Evolutionary conservation across 2,797 vertebrate genomes (phyloP).

Genomic region (Sebastes vulpes): DNA sequence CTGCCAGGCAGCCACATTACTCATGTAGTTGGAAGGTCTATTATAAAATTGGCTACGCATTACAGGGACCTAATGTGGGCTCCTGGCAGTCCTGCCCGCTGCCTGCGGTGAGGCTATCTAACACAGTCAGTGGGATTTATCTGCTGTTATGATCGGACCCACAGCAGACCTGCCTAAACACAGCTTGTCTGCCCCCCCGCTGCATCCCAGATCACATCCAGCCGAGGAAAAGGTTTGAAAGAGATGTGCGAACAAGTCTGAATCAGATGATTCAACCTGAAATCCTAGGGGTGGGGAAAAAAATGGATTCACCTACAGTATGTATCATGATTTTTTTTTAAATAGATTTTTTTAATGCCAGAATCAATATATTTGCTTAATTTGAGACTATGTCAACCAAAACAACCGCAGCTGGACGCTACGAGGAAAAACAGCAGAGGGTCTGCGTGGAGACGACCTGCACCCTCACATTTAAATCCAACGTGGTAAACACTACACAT

Average conservation of each 20-base stretch:
- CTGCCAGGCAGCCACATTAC: constrained; percentile 69
- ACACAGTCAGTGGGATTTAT: constrained; percentile 75
- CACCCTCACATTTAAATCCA: too few species aligned
- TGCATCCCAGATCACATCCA: constrained; percentile 36
- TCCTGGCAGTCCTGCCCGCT: constrained; percentile 57
- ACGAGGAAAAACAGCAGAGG: too few species aligned
- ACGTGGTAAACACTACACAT: too few species aligned
- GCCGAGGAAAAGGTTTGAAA: neutral
- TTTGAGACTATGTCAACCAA: too few species aligned
- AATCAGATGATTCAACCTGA: constrained; percentile 47
- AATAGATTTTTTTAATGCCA: too few species aligned
- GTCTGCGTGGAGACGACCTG: too few species aligned
- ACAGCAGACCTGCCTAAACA: constrained; percentile 75
- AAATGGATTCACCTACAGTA: too few species aligned
- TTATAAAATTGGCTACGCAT: constrained; percentile 65
- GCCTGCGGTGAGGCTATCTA: constrained; percentile 75
- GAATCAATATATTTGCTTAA: too few species aligned
- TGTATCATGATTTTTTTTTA: too few species aligned
- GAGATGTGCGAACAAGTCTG: constrained; percentile 45
- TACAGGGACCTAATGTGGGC: constrained; percentile 66
- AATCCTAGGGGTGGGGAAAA: neutral
- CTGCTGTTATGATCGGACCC: constrained; percentile 77
- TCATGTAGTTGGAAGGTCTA: constrained; percentile 69
- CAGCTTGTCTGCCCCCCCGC: constrained; percentile 50
- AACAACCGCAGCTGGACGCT: too few species aligned